Conservation (phyloP, 2,797 vertebrate genomes). For the Pterois miles region DNA sequence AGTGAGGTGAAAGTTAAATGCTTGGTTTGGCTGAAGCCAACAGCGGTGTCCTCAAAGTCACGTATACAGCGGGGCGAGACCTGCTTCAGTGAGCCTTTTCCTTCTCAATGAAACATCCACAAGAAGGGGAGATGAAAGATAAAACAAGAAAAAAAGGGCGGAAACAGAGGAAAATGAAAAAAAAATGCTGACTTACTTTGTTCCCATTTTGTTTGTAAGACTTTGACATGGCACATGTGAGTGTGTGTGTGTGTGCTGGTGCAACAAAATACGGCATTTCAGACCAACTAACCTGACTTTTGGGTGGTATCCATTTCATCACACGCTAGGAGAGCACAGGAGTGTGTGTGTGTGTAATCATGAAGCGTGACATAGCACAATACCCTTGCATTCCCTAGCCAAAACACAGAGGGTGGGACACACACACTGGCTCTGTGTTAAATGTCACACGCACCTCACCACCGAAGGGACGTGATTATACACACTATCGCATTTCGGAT, state of each 20-base stretch:
- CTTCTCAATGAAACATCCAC: constrained; percentile 58
- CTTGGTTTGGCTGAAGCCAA: constrained; percentile 49
- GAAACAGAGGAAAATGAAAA: constrained; percentile 45
- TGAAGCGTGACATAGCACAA: constrained; percentile 60
- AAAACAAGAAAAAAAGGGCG: constrained; percentile 46
- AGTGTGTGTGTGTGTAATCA: constrained; percentile 27
- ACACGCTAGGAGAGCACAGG: constrained; percentile 41
- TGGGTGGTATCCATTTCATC: constrained; percentile 59
- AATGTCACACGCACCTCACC: constrained; percentile 41
- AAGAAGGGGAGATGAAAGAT: constrained; percentile 56
- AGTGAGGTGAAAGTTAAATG: constrained; percentile 47
- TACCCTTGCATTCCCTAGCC: constrained; percentile 57
- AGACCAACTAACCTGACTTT: constrained; percentile 42
- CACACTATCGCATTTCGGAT: constrained; percentile 35
- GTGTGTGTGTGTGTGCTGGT: not conserved
- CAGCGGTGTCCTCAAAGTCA: constrained; percentile 49
- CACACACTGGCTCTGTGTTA: constrained; percentile 37
- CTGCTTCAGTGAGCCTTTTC: constrained; percentile 37
- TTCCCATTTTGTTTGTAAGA: constrained; percentile 17
- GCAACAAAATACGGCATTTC: constrained; percentile 16
- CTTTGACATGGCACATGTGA: not conserved
- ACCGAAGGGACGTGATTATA: constrained; percentile 66
- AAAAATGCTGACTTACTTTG: constrained; percentile 42
- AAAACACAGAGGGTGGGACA: constrained; percentile 78
- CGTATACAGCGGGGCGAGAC: constrained; percentile 56